Evolutionary conservation across 1,140 invertebrate species (phyloP), one percentile per base, ranked within the genome.

Genomic region (Leucophenga varia): DNA sequence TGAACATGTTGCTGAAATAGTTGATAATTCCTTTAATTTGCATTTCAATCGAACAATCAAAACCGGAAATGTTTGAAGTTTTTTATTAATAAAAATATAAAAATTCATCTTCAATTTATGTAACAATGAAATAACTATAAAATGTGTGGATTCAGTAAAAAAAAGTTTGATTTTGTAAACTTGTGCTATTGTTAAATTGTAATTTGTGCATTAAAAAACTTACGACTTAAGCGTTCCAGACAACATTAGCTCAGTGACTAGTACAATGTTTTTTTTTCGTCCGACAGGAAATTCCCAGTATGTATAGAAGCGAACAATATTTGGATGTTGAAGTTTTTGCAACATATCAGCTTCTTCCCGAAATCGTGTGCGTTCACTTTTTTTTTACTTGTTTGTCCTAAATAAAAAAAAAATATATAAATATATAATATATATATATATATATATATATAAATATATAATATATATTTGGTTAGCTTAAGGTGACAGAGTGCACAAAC

Each of bases 271-370:
- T 80, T 96, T 97, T 72, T 91, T 86, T 78, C 93, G 93, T 18
- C 87, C 86, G 49, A 91, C 86, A 28, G 86, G 86, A 36, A 94
- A 90, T 79, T 99, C 96, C 95, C 96, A 99, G 76, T 97, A 99
- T 77, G 99, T 97, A 80, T 97, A 99, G 80, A 99, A 99, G 34
- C 96, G 82, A 45, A 99, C 96, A 72, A 99, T 99, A 79, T 99
- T 99, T 21, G 96, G 95, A 81, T 99, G 97, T 75, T 99, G 96
- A 12, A 99, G 81, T 59, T 96, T 95, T 80, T 99, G 99, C 51
- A 99, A 79, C 97, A 99, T 98, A 79, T 99, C 96, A 14, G 96
- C 96, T 78, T 99, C 97, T 78, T 99, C 97, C 28, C 95, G 86
- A 79, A 99, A 99, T 49, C 97, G 81, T 60, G 95, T 86, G 52